Base-by-base conservation (phyloP, 2,888 invertebrate species). In the Cancer borealis region DNA sequence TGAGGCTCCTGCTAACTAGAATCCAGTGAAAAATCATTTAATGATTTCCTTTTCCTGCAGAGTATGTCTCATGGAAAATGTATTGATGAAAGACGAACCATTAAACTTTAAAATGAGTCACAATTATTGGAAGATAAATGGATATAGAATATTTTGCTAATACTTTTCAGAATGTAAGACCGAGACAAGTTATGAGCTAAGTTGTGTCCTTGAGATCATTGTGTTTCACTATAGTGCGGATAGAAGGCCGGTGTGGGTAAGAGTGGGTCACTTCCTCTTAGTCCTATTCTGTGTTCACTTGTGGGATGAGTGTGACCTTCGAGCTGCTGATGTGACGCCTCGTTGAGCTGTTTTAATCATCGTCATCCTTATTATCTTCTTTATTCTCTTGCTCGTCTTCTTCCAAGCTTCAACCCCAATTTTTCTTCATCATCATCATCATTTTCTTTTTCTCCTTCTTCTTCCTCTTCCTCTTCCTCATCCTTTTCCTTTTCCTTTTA, bases 11-110 rank as follows among this genome's bases (percentile, higher is more conserved):
- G 12, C 39, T 3, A 10, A 39, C 14, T n/a, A 30, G 39, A 39
- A 21, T 26, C 14, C 84, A 14, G 39, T 84, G 84, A 84, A 84
- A 84, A 39, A 10, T 39, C 39, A 84, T 84, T 84, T 84, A 39
- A 84, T 84, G 84, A 84, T 84, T 84, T 39, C 84, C 84, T 3
- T 84, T 84, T 39, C 84, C 84, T 84, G 39, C 84, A 84, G 30
- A 84, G 84, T 17, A 84, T 84, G 84, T 30, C 84, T 39, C 39
- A 30, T 39, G 84, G 39, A 84, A 84, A 84, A 39, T 84, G 84
- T 84, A n/a, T 39, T 17, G 84, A 14, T 84, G n/a, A 84, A 39
- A 84, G 84, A 39, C 30, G 10, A 39, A 84, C n/a, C 84, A 84
- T 14, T 84, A 39, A 39, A 30, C 60, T 39, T n/a, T 84, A 39